Conservation (phyloP, 2,888 invertebrate species). For the Drosophila melanocephala region DNA sequence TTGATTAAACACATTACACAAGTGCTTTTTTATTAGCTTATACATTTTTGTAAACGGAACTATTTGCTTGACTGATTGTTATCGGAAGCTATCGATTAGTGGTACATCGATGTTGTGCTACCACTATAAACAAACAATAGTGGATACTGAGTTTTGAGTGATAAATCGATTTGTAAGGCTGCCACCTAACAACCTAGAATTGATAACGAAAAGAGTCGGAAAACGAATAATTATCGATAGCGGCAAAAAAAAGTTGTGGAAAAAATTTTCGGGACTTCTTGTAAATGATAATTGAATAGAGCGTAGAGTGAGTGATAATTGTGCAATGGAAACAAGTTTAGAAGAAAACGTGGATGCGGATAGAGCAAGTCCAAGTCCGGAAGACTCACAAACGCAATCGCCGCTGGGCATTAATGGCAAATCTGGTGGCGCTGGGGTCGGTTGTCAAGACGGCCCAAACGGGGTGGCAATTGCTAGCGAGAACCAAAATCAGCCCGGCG, state of each 20-base stretch:
- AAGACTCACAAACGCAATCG: conserved; percentile 34
- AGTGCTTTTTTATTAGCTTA: too few relatives aligned
- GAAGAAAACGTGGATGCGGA: conserved; percentile 69
- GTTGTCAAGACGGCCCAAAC: conserved; percentile 55
- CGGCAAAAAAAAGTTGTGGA: conserved; percentile 62
- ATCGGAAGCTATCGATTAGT: background rate
- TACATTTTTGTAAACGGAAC: background rate
- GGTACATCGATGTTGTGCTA: background rate
- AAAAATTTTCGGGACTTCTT: conserved; percentile 49
- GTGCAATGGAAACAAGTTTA: conserved; percentile 65
- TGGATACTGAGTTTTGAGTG: background rate
- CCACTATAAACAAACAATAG: background rate
- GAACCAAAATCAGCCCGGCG: conserved; percentile 46
- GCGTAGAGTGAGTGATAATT: conserved; percentile 23
- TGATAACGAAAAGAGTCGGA: conserved; percentile 30
- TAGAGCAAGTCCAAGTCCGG: conserved; percentile 45
- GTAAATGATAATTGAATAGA: conserved; percentile 48
- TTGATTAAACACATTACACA: background rate
- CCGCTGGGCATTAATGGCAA: conserved; percentile 63
- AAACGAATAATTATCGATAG: conserved; percentile 61
- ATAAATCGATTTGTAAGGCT: conserved; percentile 11
- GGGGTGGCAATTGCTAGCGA: conserved; percentile 58
- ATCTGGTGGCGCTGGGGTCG: conserved; percentile 16
- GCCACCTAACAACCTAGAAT: background rate
- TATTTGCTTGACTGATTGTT: background rate